Evolutionary conservation across 2,888 invertebrate species (phyloP).

Genomic region (Hybos culiciformis): DNA sequence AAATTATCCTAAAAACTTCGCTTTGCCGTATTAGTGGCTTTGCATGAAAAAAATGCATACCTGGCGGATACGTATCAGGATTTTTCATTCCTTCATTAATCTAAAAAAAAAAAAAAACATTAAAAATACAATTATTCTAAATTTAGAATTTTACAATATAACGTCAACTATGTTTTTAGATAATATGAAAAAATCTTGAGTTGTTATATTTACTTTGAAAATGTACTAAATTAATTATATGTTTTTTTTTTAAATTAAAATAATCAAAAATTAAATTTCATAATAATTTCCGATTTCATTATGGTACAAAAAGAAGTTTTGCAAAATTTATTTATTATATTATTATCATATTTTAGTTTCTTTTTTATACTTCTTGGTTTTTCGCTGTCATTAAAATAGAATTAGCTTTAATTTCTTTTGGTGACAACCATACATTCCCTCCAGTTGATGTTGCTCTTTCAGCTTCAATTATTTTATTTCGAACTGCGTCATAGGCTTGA

Average conservation of each 20-base stretch:
- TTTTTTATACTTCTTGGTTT: conserved; percentile 22
- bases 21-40: conserved; percentile 40
- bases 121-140: too few species aligned
- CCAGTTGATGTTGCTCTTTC: conserved; percentile 27
- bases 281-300: not conserved
- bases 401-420: conserved; percentile 31
- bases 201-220: too few species aligned
- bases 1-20: conserved; percentile 43
- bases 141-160: too few species aligned
- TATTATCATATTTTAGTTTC: not conserved
- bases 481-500: conserved; percentile 30
- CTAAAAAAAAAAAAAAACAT: conserved; percentile 9
- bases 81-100: conserved; percentile 27
- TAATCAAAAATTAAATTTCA: not conserved
- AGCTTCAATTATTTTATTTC: conserved; percentile 31
- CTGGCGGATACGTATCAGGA: conserved; percentile 39
- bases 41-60: conserved; percentile 42
- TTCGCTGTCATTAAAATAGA: conserved; percentile 34
- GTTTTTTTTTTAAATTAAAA: too few species aligned
- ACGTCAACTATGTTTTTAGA: too few species aligned
- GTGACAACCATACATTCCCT: conserved; percentile 28
- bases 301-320: too few species aligned
- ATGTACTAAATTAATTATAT: too few species aligned
- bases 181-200: too few species aligned
- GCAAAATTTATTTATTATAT: not conserved